Conservation (phyloP, 2,113 vertebrate species). For the Lethenteron camtschaticum region DNA sequence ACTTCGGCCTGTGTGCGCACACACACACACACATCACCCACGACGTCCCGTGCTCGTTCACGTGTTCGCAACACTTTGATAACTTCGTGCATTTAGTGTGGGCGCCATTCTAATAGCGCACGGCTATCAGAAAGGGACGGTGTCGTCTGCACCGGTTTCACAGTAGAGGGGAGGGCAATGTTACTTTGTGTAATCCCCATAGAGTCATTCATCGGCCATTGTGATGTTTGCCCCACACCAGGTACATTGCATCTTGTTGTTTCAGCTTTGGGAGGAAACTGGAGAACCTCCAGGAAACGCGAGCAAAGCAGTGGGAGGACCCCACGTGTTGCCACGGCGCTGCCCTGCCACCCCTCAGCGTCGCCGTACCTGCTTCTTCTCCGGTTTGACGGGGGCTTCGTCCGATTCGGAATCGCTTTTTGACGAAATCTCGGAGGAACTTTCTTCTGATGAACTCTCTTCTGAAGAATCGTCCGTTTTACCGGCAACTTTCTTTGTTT, state of each 20-base stretch:
- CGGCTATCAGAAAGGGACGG: neutral
- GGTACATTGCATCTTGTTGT: too few species aligned
- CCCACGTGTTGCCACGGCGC: neutral
- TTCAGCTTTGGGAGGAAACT: neutral
- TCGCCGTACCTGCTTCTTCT: neutral
- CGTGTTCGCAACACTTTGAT: too few species aligned
- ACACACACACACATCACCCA: neutral
- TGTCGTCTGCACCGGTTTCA: neutral
- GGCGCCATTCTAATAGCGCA: neutral
- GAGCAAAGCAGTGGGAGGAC: neutral
- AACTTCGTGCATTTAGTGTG: neutral
- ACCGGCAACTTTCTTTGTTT: neutral
- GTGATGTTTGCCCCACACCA: too few species aligned
- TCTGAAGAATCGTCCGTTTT: neutral
- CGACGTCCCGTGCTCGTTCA: too few species aligned
- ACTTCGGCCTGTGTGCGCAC: constrained; percentile 11
- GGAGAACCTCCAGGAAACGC: neutral
- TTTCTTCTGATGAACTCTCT: neutral
- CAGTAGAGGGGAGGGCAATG: neutral
- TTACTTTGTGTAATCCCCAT: neutral
- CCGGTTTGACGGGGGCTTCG: neutral
- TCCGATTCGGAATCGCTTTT: constrained; percentile 2
- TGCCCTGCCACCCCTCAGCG: neutral
- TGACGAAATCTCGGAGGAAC: neutral
- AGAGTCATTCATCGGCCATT: too few species aligned